Percentiles rank a stretch among this genome's conserved stretches.
Evolutionary conservation across 2,888 invertebrate species (phyloP).

Genomic region (Tortrix viridana): DNA sequence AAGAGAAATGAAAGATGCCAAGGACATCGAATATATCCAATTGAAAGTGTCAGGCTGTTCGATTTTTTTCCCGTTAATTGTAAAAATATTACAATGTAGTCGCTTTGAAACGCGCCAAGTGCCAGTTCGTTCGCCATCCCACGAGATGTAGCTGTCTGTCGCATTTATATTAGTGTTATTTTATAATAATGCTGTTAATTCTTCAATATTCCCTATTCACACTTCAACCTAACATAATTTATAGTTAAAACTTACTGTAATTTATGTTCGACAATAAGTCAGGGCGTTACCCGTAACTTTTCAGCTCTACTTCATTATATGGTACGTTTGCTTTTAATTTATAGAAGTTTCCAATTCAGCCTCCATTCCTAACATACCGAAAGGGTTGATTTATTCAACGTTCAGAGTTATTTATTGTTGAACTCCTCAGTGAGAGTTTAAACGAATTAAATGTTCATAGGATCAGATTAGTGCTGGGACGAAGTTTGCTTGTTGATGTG

Average conservation of each 20-base stretch:
- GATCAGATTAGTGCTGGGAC: conserved; percentile 11
- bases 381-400: conserved; percentile 57
- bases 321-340: conserved; percentile 74
- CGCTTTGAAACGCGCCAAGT: too few species aligned
- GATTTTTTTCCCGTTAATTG: too few species aligned
- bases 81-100: too few species aligned
- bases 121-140: too few species aligned
- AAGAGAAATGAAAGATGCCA: too few species aligned
- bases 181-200: too few species aligned
- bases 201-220: conserved; percentile 46
- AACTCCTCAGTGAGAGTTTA: conserved; percentile 27
- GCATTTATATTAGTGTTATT: too few species aligned
- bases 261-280: conserved; percentile 79
- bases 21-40: too few species aligned
- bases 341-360: conserved; percentile 70
- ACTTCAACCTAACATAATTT: conserved; percentile 61
- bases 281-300: conserved; percentile 64
- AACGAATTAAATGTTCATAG: conserved; percentile 26
- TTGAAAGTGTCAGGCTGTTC: too few species aligned
- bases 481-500: too few species aligned
- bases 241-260: conserved; percentile 75
- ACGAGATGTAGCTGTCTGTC: too few species aligned
- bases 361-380: conserved; percentile 55
- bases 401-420: conserved; percentile 35
- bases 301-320: conserved; percentile 75